Evolutionary conservation across 2,888 invertebrate genomes (phyloP), one percentile per base, ranked within the genome.

Genomic region (Mythimna albipuncta): DNA sequence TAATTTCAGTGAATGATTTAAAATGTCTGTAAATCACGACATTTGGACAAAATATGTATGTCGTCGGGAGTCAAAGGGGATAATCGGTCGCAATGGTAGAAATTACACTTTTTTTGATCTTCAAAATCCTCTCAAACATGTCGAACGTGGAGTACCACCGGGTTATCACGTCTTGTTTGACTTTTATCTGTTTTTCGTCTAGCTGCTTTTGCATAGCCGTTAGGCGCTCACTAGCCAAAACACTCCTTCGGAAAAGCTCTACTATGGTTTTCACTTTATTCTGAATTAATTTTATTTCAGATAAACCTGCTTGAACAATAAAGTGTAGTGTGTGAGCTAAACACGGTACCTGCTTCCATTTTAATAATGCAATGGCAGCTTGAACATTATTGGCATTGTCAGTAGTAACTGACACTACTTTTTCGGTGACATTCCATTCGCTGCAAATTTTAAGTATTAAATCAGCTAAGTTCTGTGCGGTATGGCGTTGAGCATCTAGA

Each of bases 121-220:
- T 55, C 2, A 62, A 57, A 52, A 74, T 55, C 47, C 74, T 70
- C 35, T 62, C 64, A 9, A 74, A 65, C 65, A 65, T 74, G 13
- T 70, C 65, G 32, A 74, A 68, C 21, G 71, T 77, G 1, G 77
- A 74, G 21, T 77, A 73, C 69, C 77, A 77, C 35, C 69, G 32
- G 7, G 77, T 70, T 55, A 71, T 38, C 10, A 77, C 77, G 21
- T 73, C 73, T 70, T 77, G 77, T 57, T 77, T 77, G 0, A 67
- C 11, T 64, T 64, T 64, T 2, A 73, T 0, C 35, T 69, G 21
- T 7, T 62, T 69, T 2, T 64, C 65, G 2, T 66, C 68, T 67
- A 75, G 16, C 26, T 77, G 50, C 19, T 75, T 74, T 62, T 77
- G 75, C 64, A 58, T 71, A 0, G 61, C 61, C 41, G 54, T 68